phyloP scores from a whole-genome alignment of 2,797 vertebrate genomes.

The Smutsia temminckii region DNA sequence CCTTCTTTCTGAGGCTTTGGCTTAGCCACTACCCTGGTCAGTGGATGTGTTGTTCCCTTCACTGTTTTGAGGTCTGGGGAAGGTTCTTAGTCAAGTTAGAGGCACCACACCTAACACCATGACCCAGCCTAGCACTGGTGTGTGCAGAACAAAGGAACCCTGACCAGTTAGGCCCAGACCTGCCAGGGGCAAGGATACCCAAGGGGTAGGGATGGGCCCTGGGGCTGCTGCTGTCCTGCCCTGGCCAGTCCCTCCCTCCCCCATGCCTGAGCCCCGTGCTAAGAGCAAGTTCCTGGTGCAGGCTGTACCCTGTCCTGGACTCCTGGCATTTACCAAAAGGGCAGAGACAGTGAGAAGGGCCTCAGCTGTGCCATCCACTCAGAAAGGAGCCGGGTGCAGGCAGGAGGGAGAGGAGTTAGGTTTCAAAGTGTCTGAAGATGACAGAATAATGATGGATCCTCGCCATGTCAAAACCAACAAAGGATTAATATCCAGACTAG shows the following conservation, averaged over 20 bases:
- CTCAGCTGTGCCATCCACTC: slow-evolving; percentile 56
- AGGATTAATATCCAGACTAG: background rate
- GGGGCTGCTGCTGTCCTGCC: background rate
- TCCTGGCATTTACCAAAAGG: slow-evolving; percentile 78
- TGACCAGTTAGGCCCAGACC: background rate
- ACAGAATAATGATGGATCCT: background rate
- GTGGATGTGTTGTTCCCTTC: too few species aligned
- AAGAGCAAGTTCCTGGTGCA: slow-evolving; percentile 65
- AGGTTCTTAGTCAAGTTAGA: background rate
- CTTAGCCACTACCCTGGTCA: background rate
- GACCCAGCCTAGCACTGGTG: background rate
- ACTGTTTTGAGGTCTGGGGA: background rate
- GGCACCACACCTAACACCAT: background rate
- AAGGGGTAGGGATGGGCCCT: background rate
- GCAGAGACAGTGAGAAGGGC: slow-evolving; percentile 63
- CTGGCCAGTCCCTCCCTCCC: background rate
- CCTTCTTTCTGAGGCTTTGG: background rate
- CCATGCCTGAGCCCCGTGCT: background rate
- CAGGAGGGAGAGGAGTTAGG: slow-evolving; percentile 41
- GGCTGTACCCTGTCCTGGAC: slow-evolving; percentile 67
- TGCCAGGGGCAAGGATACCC: background rate
- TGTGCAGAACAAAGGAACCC: background rate
- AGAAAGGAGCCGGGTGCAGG: background rate
- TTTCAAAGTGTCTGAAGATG: slow-evolving; percentile 68
- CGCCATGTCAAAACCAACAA: background rate